phyloP scores from a whole-genome alignment of 2,888 invertebrate genomes.

The Leucoma salicis region DNA sequence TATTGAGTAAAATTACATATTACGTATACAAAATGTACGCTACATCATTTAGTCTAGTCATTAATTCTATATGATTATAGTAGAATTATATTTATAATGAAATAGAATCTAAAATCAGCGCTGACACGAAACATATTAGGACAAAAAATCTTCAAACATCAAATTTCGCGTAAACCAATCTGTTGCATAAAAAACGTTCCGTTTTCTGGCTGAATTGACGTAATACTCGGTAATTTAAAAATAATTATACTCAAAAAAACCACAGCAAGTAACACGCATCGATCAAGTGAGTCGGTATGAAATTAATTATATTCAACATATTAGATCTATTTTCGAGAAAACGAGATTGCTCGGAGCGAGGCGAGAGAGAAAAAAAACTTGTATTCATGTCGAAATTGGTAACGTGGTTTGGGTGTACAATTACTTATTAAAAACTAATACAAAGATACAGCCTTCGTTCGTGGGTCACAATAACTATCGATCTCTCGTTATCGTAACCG shows the following conservation, averaged over 20 bases:
- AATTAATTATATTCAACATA: slow-evolving; percentile 80
- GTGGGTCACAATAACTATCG: slow-evolving; percentile 43
- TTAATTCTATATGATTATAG: slow-evolving; percentile 49
- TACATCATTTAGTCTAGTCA: slow-evolving; percentile 41
- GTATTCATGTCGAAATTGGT: slow-evolving; percentile 76
- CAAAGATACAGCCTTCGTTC: slow-evolving; percentile 60
- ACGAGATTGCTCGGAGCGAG: slow-evolving; percentile 70
- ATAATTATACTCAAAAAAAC: slow-evolving; percentile 66
- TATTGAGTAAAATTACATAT: slow-evolving; percentile 50
- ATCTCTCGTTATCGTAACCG: slow-evolving; percentile 42
- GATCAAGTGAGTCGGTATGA: slow-evolving; percentile 69
- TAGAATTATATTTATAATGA: slow-evolving; percentile 62
- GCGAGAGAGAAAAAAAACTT: slow-evolving; percentile 61
- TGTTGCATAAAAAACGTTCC: slow-evolving; percentile 49
- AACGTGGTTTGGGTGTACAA: slow-evolving; percentile 70
- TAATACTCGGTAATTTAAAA: slow-evolving; percentile 75
- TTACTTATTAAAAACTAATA: slow-evolving; percentile 76
- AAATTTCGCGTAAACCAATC: slow-evolving; percentile 68
- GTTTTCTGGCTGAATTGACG: slow-evolving; percentile 70
- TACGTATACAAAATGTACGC: slow-evolving; percentile 36
- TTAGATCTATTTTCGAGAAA: slow-evolving; percentile 80
- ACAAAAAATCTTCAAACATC: slow-evolving; percentile 56
- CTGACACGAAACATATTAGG: slow-evolving; percentile 37
- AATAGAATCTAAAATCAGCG: slow-evolving; percentile 41
- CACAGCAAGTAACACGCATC: slow-evolving; percentile 69